Conservation (phyloP, 2,888 invertebrate species). For the Caenorhabditis uteleia region DNA sequence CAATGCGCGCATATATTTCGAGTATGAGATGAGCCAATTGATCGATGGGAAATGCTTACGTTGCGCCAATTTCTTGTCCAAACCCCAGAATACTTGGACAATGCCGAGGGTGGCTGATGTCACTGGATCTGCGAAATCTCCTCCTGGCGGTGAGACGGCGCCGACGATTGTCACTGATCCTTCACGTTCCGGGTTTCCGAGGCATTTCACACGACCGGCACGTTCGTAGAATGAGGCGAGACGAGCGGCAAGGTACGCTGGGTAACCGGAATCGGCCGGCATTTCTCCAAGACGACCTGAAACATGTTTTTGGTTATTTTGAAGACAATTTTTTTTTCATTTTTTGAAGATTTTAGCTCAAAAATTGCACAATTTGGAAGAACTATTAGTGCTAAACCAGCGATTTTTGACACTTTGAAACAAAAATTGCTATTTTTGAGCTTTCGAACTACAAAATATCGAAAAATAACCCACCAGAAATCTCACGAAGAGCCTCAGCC, state of each 20-base stretch:
- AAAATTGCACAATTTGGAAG: background rate
- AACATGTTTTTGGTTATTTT: background rate
- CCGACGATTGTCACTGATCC: constrained; percentile 99
- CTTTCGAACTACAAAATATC: too few relatives aligned
- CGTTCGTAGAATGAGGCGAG: constrained; percentile 99
- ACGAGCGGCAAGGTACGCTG: constrained; percentile 95
- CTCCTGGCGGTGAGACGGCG: constrained; percentile 97
- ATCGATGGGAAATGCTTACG: constrained; percentile 99
- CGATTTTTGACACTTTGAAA: background rate
- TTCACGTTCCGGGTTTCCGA: constrained; percentile 83
- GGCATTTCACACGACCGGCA: constrained; percentile 87
- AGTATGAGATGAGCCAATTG: constrained; percentile 98
- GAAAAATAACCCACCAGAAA: constrained; percentile 78
- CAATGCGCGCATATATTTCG: constrained; percentile 96
- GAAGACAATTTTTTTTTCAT: background rate
- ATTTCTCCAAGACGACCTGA: constrained; percentile 84
- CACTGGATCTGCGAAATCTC: constrained; percentile 99
- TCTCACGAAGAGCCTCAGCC: constrained; percentile 99
- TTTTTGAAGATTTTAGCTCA: background rate
- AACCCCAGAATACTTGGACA: constrained; percentile 77
- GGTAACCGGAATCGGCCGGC: constrained; percentile 97
- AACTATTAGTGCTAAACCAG: background rate
- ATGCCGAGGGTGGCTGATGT: constrained; percentile 97
- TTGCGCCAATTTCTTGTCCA: constrained; percentile 75
- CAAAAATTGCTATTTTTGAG: too few relatives aligned